Base-by-base conservation (phyloP, 1,140 invertebrate genomes). In the Drosophila murphyi region DNA sequence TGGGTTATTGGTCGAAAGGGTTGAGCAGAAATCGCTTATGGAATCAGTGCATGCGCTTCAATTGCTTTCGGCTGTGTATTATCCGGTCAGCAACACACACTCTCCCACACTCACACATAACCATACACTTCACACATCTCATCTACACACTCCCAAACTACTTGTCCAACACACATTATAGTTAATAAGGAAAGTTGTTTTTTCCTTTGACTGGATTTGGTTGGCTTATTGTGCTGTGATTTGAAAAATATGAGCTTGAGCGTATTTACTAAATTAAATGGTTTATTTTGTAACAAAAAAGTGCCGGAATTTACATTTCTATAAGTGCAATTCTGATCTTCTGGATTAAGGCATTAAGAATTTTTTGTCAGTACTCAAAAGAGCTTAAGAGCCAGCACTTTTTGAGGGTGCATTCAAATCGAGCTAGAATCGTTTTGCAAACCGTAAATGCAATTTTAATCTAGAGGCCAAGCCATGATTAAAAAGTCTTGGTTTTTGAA, bases 11-110 rank as follows among this genome's bases (percentile, higher is more conserved):
- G 48, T 41, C 35, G 48, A 68, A 50, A 62, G 80, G 65, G 45
- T 77, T 54, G 55, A 29, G 32, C 31, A 10, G n/a, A 31, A 69
- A 52, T 55, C 77, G 57, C 77, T 80, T 80, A 78, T 55, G 77
- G 73, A 85, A 85, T 85, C 81, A 80, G 81, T 85, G 81, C 65
- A 85, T 74, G 45, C 73, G 81, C 76, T 74, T 85, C 81, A 80
- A 85, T 85, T 85, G 81, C 72, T 73, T 69, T 70, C 68, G 56
- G 73, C 67, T 80, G 62, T 59, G 63, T 52, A 82, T 82, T 81
- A 81, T 77, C 78, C 78, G 50, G 64, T 78, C 64, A 78, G 76
- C 77, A 55, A 54, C 45, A 64, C 54, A 50, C 56, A 47, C 20
- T 20, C 20, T 20, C 20, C 1, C 50, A 56, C 20, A n/a, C 5